Base-by-base conservation (phyloP, 1,140 invertebrate species). In the Pogonomyrmex barbatus region DNA sequence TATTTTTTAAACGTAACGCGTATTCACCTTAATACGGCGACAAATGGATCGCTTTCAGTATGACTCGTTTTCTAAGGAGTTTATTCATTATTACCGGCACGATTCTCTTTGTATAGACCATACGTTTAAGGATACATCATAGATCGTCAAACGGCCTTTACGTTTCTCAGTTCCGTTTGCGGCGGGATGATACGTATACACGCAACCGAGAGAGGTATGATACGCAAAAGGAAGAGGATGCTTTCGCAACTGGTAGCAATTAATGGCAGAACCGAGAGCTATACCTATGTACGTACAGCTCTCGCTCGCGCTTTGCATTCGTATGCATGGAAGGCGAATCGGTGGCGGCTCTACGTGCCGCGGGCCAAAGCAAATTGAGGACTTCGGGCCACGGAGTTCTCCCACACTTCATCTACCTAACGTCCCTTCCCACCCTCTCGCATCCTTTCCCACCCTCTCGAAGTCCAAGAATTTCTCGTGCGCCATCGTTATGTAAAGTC, bases 271-370 rank as follows among this genome's bases (percentile, higher is more conserved):
- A 14, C 50, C 36, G 67, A 82, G 17, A 83, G 68, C 68, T 83
- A 73, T 45, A 33, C 68, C 45, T 24, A 24, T 24, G 24, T 24
- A 24, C 24, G 39, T 75, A 50, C 52, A 88, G 58, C 12, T 52
- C 76, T 45, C 24, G 24, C 79, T 39, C 65, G 45, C 36, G 47
- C 86, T 88, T 88, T 87, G 36, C 86, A 88, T 88, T 88, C 86
- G 87, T 88, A 88, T 88, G 87, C 86, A 88, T 88, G 79, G 56
- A 88, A 84, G 71, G 79, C 39, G 75, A 84, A 88, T 76, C 86
- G 54, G 54, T 56, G 68, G 24, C 73, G 56, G 83, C 67, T 85
- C 68, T 88, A 88, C 85, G 87, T 73, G 87, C 79, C 85, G 84
- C 77, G 12, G 73, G 70, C 84, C 83, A 75, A 71, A 77, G 75